phyloP scores from a whole-genome alignment of 2,797 vertebrate genomes.

The Rhynchonycteris naso region DNA sequence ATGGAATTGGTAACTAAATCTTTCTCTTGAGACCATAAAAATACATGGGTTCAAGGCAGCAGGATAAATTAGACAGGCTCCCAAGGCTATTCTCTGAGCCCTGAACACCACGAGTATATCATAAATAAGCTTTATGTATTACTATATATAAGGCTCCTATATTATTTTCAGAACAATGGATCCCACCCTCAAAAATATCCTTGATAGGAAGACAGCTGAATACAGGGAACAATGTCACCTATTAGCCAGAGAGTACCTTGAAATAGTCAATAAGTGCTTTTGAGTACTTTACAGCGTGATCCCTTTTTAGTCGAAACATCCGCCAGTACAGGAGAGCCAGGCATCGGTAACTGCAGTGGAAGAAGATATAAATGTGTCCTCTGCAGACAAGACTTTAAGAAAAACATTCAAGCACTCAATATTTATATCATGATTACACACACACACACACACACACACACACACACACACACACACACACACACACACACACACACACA shows the following conservation, averaged over 20 bases:
- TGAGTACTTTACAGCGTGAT: constrained; percentile 97
- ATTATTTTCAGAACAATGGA: neutral
- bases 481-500: too few species aligned
- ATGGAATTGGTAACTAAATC: neutral
- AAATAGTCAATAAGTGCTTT: constrained; percentile 98
- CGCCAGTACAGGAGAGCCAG: constrained; percentile 98
- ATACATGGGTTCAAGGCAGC: neutral
- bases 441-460: too few species aligned
- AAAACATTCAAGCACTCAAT: neutral
- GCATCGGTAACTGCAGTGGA: constrained; percentile 92
- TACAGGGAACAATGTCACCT: neutral
- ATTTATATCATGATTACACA: neutral
- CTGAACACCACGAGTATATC: neutral
- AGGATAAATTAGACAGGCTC: neutral
- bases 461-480: too few species aligned
- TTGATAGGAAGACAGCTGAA: neutral
- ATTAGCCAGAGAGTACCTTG: constrained; percentile 89
- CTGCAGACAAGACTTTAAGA: neutral
- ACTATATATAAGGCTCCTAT: neutral
- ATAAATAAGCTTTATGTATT: neutral
- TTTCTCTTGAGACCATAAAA: neutral
- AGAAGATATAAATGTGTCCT: constrained; percentile 17
- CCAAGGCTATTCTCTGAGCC: neutral
- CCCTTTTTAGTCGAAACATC: constrained; percentile 98
- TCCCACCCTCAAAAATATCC: neutral